phyloP scores from a whole-genome alignment of 2,113 vertebrate species.

The Phyllostomus hastatus region DNA sequence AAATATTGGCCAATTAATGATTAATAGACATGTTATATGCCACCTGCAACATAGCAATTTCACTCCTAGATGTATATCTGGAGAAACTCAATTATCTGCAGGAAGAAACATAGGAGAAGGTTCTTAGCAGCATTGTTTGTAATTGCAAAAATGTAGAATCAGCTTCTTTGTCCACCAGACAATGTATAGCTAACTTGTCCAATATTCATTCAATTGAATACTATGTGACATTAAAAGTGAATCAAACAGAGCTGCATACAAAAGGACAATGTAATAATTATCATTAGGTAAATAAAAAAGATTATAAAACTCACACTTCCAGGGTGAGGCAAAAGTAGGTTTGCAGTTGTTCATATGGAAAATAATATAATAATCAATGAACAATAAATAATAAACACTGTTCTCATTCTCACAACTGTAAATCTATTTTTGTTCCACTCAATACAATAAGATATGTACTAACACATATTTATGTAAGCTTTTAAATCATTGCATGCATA shows the following conservation, averaged over 20 bases:
- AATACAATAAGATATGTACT: not conserved
- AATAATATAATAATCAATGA: not conserved
- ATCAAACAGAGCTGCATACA: not conserved
- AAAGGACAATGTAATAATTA: not conserved
- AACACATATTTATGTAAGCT: not conserved
- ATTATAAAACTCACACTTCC: not conserved
- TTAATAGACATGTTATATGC: not conserved
- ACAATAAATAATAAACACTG: not conserved
- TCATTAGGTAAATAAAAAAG: not conserved
- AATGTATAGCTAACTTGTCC: not conserved
- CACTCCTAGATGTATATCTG: not conserved
- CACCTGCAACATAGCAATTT: not conserved
- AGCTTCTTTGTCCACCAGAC: not conserved
- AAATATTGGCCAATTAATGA: not conserved
- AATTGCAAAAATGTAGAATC: not conserved
- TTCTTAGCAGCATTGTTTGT: not conserved
- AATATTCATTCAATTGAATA: not conserved
- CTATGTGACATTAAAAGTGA: not conserved
- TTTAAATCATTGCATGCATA: not conserved
- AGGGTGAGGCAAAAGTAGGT: not conserved
- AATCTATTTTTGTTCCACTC: not conserved
- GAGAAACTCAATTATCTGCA: not conserved
- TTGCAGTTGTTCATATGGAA: not conserved
- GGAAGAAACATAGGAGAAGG: not conserved
- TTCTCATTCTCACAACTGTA: not conserved